Evolutionary conservation across 2,888 invertebrate species (phyloP).

Genomic region (Iphiclides podalirius): DNA sequence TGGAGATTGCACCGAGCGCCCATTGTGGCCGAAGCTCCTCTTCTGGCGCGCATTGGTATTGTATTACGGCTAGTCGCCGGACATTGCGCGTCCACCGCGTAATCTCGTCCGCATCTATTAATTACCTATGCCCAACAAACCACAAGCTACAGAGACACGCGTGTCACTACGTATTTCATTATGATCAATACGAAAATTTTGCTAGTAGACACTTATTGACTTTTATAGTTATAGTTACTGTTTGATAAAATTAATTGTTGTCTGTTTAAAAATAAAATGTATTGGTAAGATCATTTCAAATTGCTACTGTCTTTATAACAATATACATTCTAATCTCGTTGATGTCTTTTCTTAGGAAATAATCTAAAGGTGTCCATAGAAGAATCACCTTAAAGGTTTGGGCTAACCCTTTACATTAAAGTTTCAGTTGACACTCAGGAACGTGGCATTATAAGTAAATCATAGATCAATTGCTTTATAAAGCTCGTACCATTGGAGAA

Average conservation of each 20-base stretch:
- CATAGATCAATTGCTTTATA: background rate
- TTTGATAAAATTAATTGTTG: too few relatives aligned
- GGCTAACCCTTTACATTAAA: too few relatives aligned
- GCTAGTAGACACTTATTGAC: too few relatives aligned
- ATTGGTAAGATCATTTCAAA: too few relatives aligned
- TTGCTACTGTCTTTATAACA: too few relatives aligned
- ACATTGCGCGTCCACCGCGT: constrained; percentile 54
- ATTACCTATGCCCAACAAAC: constrained; percentile 31
- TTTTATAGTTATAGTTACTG: too few relatives aligned
- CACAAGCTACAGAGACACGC: constrained; percentile 16
- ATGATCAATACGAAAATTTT: background rate
- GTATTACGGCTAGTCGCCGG: constrained; percentile 59
- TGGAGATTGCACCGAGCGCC: background rate
- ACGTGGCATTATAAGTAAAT: background rate
- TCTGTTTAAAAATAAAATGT: too few relatives aligned
- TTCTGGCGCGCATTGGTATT: constrained; percentile 51
- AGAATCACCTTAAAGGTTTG: too few relatives aligned
- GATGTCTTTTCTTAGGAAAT: constrained; percentile 27
- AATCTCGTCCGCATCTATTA: constrained; percentile 51
- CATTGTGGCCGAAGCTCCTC: constrained; percentile 28
- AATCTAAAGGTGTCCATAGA: background rate
- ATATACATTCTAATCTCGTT: constrained; percentile 19
- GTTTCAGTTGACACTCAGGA: too few relatives aligned
- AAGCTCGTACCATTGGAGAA: constrained; percentile 28
- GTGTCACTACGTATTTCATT: constrained; percentile 6